Evolutionary conservation across 1,140 invertebrate genomes (phyloP).

Genomic region (Atta texana): DNA sequence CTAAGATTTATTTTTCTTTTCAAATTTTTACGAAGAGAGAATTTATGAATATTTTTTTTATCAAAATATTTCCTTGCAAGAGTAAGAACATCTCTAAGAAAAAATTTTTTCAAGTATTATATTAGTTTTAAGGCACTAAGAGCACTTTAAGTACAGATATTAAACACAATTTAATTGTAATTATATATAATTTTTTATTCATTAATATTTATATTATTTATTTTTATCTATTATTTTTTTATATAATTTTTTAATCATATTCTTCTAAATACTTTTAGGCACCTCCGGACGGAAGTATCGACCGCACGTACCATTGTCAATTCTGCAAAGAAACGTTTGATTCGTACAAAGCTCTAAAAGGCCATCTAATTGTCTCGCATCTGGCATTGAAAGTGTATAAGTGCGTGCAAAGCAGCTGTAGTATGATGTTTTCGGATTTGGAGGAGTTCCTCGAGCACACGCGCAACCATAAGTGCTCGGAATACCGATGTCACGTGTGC

Average conservation of each 20-base stretch:
- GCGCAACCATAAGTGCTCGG: conserved; percentile 87
- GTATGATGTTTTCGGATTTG: conserved; percentile 88
- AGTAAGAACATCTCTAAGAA: not conserved
- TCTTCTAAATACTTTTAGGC: conserved; percentile 71
- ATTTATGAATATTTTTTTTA: not conserved
- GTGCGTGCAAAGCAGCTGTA: conserved; percentile 89
- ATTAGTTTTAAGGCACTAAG: not conserved
- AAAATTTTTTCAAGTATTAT: not conserved
- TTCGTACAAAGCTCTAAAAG: conserved; percentile 84
- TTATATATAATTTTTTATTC: conserved; percentile 6
- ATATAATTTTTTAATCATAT: conserved; percentile 9
- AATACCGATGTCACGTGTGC: conserved; percentile 89
- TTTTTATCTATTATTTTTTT: conserved; percentile 52
- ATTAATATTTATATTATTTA: not conserved
- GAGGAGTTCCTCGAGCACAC: conserved; percentile 89
- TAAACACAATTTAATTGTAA: conserved; percentile 19
- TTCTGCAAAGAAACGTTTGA: conserved; percentile 85
- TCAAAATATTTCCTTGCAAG: not conserved
- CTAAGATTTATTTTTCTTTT: conserved; percentile 13
- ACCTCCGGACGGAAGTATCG: conserved; percentile 83
- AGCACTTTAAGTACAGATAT: not conserved
- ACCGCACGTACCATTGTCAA: conserved; percentile 84
- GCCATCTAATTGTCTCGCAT: conserved; percentile 83
- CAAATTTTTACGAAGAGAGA: not conserved
- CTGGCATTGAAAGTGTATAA: conserved; percentile 88